Evolutionary conservation across 2,113 vertebrate genomes (phyloP).

Genomic region (Piliocolobus tephrosceles): DNA sequence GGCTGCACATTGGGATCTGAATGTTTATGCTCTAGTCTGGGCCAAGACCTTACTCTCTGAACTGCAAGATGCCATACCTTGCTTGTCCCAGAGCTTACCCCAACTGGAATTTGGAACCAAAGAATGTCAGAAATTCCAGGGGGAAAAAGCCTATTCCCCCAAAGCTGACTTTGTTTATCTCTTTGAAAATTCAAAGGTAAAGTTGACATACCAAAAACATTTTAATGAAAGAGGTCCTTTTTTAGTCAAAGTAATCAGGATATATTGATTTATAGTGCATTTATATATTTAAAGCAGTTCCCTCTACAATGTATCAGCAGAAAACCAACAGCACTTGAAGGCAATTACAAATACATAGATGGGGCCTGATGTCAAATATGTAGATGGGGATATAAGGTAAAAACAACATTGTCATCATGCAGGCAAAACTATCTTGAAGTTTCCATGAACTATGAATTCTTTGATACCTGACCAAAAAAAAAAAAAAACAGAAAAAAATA

Average conservation of each 20-base stretch:
- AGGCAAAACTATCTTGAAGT: too few species aligned
- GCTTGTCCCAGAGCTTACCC: background rate
- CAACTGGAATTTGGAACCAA: background rate
- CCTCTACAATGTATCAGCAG: background rate
- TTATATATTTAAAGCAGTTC: background rate
- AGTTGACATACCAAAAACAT: conserved; percentile 55
- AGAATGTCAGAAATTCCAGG: background rate
- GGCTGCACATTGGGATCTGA: background rate
- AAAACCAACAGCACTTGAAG: background rate
- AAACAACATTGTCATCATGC: too few species aligned
- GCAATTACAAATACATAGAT: background rate
- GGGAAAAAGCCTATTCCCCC: background rate
- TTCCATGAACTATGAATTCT: background rate
- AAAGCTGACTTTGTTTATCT: background rate
- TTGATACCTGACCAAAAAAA: background rate
- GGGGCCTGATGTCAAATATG: background rate
- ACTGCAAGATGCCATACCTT: background rate
- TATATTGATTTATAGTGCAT: background rate
- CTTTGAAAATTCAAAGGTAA: conserved; percentile 35
- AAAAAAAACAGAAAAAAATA: too few species aligned
- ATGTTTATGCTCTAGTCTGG: rapidly evolving
- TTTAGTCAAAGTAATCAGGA: background rate
- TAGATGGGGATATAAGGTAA: background rate
- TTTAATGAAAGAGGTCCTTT: background rate
- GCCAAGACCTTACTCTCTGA: background rate